phyloP scores from a whole-genome alignment of 2,113 vertebrate species.

The Phaethon lepturus region DNA sequence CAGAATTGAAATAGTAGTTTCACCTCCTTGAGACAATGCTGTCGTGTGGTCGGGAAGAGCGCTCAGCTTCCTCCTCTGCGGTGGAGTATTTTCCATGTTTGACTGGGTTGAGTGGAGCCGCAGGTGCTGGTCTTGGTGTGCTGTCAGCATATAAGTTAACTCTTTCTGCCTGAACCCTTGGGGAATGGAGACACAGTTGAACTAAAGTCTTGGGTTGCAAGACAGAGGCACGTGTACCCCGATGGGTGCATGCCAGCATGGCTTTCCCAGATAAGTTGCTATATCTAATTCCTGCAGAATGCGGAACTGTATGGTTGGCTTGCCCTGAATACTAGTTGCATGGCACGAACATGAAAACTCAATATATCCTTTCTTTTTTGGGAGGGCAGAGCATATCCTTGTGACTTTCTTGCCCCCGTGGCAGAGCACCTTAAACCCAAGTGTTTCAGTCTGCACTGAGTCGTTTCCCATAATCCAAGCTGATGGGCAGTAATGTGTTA shows the following conservation, averaged over 20 bases:
- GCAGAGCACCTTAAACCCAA: not conserved
- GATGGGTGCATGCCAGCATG: rapidly evolving
- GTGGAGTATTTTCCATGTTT: not conserved
- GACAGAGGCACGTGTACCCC: rapidly evolving
- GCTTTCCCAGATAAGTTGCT: not conserved
- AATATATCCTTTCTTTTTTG: not conserved
- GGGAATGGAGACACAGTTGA: not conserved
- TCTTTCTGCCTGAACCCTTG: not conserved
- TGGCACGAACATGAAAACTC: not conserved
- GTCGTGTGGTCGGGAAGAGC: not conserved
- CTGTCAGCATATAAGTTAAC: not conserved
- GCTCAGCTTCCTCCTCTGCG: rapidly evolving
- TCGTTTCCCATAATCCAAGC: not conserved
- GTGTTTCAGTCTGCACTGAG: not conserved
- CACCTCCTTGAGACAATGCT: not conserved
- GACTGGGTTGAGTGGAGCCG: not conserved
- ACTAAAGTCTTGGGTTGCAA: not conserved
- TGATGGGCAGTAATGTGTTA: not conserved
- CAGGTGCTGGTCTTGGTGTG: not conserved
- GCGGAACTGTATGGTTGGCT: not conserved
- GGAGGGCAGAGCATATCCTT: not conserved
- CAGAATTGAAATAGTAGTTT: not conserved
- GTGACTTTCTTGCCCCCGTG: not conserved
- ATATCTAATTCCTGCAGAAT: not conserved
- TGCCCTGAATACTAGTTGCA: not conserved